A percentile compares a stretch with the other conserved stretches of the same genome.
These are phyloP conservation scores for Chymomyza caudatula DNA, from an alignment of 2,888 invertebrate species.

Conservation along the genomic window DNA sequence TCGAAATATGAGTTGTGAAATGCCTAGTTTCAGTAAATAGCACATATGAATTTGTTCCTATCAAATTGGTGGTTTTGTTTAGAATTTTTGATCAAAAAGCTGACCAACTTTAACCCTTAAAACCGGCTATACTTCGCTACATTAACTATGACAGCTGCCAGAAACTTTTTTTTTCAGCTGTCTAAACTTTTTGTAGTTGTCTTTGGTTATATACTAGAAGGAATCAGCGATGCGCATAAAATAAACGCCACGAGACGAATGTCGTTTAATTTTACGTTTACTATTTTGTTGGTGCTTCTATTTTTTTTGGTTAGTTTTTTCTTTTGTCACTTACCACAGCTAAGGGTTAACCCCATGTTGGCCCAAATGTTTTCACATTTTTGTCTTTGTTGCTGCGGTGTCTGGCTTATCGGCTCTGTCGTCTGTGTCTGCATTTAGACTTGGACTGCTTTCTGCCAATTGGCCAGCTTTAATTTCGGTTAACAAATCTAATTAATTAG, in stretches of 20 bases:
- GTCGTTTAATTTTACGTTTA: slow-evolving; percentile 65
- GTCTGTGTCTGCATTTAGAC: slow-evolving; percentile 35
- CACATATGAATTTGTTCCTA: no score
- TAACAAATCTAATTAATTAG: slow-evolving; percentile 36
- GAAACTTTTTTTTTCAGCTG: background rate
- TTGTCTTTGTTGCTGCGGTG: slow-evolving; percentile 42
- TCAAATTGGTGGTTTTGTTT: no score
- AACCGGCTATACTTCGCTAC: background rate
- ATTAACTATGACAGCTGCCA: background rate
- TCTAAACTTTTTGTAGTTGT: background rate
- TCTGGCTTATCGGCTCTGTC: slow-evolving; percentile 61
- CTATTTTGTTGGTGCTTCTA: slow-evolving; percentile 39
- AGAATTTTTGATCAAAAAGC: no score
- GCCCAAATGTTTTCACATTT: slow-evolving; percentile 33
- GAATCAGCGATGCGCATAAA: slow-evolving; percentile 62
- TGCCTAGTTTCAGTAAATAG: no score
- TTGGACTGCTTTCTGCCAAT: slow-evolving; percentile 40
- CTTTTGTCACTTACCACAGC: background rate
- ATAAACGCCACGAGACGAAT: slow-evolving; percentile 60
- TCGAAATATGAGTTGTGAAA: no score
- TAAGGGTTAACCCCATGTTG: slow-evolving; percentile 44
- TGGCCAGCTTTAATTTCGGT: slow-evolving; percentile 15
- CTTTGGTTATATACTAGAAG: background rate
- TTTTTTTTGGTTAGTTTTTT: background rate
- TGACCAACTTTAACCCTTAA: background rate